Conservation (phyloP, 2,797 vertebrate genomes). For the Onychomys leucogaster region DNA sequence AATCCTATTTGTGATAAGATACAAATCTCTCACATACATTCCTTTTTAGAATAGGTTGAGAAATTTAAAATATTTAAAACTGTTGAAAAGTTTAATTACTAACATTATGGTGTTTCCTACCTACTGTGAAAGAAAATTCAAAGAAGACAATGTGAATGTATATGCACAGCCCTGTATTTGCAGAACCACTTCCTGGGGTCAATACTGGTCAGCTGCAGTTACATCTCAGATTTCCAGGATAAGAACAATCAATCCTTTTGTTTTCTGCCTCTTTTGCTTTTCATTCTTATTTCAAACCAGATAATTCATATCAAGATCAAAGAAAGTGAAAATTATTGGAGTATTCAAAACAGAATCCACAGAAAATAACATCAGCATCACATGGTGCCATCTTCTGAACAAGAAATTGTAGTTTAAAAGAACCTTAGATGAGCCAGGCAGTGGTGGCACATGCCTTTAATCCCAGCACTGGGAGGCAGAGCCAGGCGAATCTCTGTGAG, state of each 20-base stretch:
- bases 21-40: background rate
- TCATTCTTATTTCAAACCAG: background rate
- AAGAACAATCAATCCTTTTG: background rate
- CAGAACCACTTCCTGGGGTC: background rate
- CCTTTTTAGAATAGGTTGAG: background rate
- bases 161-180: background rate
- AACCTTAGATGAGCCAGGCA: background rate
- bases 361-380: background rate
- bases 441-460: too few species aligned
- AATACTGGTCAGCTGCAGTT: background rate
- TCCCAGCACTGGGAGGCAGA: too few species aligned
- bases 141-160: background rate
- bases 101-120: background rate
- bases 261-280: background rate
- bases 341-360: background rate
- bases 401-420: conserved; percentile 14
- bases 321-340: background rate
- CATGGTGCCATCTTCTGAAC: background rate
- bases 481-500: too few species aligned
- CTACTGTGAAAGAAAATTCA: background rate
- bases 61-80: conserved; percentile 10
- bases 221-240: background rate
- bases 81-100: background rate
- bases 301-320: background rate
- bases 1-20: background rate